Evolutionary conservation across 2,888 invertebrate genomes (phyloP), one percentile per base, ranked within the genome.

Genomic region (Boloria euphrosyne): DNA sequence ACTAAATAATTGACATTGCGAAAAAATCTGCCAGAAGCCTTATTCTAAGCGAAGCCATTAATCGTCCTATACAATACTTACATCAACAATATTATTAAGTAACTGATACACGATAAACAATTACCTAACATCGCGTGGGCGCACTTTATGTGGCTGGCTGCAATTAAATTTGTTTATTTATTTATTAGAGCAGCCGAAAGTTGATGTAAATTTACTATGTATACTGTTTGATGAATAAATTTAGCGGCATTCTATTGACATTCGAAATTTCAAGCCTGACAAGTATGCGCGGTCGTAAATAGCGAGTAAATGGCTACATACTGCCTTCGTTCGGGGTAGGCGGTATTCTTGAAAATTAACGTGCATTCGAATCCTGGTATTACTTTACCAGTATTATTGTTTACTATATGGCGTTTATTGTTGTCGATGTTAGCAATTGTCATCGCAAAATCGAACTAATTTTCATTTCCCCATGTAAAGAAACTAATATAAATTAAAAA

Each of bases 51-150:
- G 13, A 53, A 66, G 51, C 55, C 54, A 66, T 68, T 52, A 53
- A 66, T 59, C 27, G 22, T 47, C 60, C 64, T 54, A 62, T 31
- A 55, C 60, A 63, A 60, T 53, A 55, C 47, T 69, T 66, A 59
- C 63, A 62, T 69, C 68, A 60, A 62, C 59, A 66, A 69, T 66
- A 59, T 63, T 63, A 63, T 66, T 66, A 69, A 57, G 66, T 66
- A 66, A 68, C 57, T 14, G 31, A 64, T 59, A 65, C 52, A 65
- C 69, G 50, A 69, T 61, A 66, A 69, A 69, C 69, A 69, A 69
- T 69, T 69, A 66, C 66, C 63, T 63, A 66, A 69, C 63, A 47
- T 63, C 47, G 63, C 60, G 69, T 69, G 69, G 69, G 69, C 47
- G 47, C 63, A 53, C 54, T 69, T 66, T 69, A 69, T 66, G 59